Base-by-base conservation (phyloP, 1,140 invertebrate species). In the Tetramorium parvispinum region DNA sequence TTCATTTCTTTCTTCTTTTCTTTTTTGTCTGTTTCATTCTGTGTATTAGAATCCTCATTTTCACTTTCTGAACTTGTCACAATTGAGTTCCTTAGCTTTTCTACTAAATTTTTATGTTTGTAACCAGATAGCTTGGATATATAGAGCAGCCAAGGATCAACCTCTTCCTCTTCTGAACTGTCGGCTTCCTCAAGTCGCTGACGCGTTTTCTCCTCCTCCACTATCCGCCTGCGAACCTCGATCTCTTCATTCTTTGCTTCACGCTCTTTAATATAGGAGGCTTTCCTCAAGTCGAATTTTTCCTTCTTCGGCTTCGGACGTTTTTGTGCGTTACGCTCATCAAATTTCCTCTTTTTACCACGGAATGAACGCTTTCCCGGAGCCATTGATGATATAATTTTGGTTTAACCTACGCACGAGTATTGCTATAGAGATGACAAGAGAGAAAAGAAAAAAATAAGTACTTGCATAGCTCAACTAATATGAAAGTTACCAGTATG, bases 71-170 rank as follows among this genome's bases (percentile, higher is more conserved):
- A 88, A 59, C 85, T 79, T 85, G 49, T 78, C 92, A 91, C 32
- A 53, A 70, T 53, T 40, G 77, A 16, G 10, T 81, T 81, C 0
- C 16, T 79, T 11, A 79, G 13, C 7, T 68, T 79, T 0, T 68
- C 43, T 89, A 93, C 16, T 24, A 79, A 70, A 24, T 91, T 89
- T 37, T 90, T 85, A 16, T 65, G 85, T 32, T 91, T 85, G 21
- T 65, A 85, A 59, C 81, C 88, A n/a, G 86, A 70, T 91, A 97
- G 96, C 79, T 96, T 96, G 1, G 95, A 95, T 40, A 96, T 91
- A 77, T 97, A 93, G 70, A 96, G 93, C 71, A 95, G 94, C 88
- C 96, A 93, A 16, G 95, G 93, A 95, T 97, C 94, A 83, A 95
- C 95, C 70, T 96, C 95, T 83, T 96, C 96, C 8, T 94, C 91